Base-by-base conservation (phyloP, 2,797 vertebrate species). In the Poecilia wingei region DNA sequence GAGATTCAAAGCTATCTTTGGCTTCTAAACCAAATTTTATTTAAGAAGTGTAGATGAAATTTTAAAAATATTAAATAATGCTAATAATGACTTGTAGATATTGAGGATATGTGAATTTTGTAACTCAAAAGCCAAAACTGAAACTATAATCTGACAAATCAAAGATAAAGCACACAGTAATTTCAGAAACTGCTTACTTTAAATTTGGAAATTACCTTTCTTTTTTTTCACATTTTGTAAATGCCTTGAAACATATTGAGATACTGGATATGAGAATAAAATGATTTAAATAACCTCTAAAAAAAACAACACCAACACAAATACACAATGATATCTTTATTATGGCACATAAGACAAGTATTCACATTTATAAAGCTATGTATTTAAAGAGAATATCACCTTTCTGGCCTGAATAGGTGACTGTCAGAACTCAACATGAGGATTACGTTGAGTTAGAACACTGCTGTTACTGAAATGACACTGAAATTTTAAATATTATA, bases 261-360 rank as follows among this genome's bases (percentile, higher is more conserved):
- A 25, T 3, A 68, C 36, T 39, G 10, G 0, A 18, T 41, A 68
- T 13, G 36, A 68, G 9, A 25, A 12, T 25, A 6, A 43, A 69
- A n/a, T 18, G 0, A 4, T 41, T 41, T 41, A 20, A 41, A 41
- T n/a, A 12, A 41, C 4, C 0, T 28, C 41, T 9, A 6, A 4
- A n/a, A 39, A 73, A 73, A 51, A 51, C 33, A 36, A 22, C 71
- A 20, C 46, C 10, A 25, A 69, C 22, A n/a, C 31, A 22, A 71
- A 41, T 2, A 13, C 7, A 57, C 6, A 72, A 81, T 45, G 78
- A 76, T 74, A 45, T 84, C 10, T 94, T 94, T 93, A 94, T 94
- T 93, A 86, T 93, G 90, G 89, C 86, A 93, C 84, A 92, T 74
- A 89, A 59, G 82, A 31, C 72, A 82, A 81, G 73, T 82, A 84